A percentile compares a stretch with the other conserved stretches of the same genome.
Evolutionary conservation across 2,797 vertebrate genomes (phyloP).

Genomic region (Acridotheres tristis): DNA sequence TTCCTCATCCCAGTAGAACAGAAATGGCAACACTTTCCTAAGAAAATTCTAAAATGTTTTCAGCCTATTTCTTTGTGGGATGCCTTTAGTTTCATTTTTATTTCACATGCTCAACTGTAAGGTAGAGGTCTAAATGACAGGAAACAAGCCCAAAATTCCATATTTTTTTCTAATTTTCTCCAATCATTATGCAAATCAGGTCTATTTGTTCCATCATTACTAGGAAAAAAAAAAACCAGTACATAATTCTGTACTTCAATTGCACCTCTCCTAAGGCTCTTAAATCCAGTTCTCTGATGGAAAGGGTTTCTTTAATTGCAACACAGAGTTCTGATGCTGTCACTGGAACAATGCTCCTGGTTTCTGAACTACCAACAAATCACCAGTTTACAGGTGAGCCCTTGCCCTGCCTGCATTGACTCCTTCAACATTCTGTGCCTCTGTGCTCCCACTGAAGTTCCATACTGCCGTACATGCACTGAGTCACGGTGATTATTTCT

Average conservation of each 20-base stretch:
- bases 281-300: background rate
- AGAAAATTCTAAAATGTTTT: background rate
- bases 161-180: background rate
- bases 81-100: background rate
- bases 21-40: background rate
- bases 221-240: background rate
- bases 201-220: background rate
- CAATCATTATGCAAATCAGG: background rate
- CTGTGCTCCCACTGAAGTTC: background rate
- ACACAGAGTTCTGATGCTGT: background rate
- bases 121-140: background rate
- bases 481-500: background rate
- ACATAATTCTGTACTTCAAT: rapidly evolving
- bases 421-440: background rate
- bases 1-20: background rate
- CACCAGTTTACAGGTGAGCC: background rate
- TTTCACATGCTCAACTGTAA: background rate
- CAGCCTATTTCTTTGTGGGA: background rate
- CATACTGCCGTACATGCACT: background rate
- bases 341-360: background rate
- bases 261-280: background rate
- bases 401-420: background rate
- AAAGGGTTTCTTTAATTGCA: background rate
- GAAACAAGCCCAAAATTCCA: background rate
- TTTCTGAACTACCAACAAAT: background rate